Base-by-base conservation (phyloP, 2,113 vertebrate species). In the Mesitornis unicolor region DNA sequence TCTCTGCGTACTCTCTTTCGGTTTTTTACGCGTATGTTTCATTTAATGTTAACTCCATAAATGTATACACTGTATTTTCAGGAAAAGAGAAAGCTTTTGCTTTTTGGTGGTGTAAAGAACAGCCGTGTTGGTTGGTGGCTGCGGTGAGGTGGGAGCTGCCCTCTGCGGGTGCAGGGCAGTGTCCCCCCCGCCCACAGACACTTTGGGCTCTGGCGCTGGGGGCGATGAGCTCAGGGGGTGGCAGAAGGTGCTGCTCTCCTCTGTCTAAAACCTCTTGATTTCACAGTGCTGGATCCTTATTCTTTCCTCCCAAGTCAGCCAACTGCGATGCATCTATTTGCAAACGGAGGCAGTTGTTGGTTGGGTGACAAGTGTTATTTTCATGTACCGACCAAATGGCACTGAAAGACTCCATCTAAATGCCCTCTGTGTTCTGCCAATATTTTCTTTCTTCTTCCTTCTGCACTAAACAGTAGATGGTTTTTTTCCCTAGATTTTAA, bases 91-190 rank as follows among this genome's bases (percentile, higher is more conserved):
- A n/a, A n/a, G n/a, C n/a, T 68, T n/a, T 20, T 50, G 48, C 47
- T 63, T 59, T 35, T 11, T 22, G 57, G 19, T n/a, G 16, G 22
- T 14, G 61, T 36, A 14, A 68, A 50, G 83, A 17, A 47, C 19
- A 15, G 70, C n/a, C 1, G 1, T 45, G 36, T 25, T 19, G 29
- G 73, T 16, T 65, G 54, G 9, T 56, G 45, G 8, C 22, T 48
- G 45, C 63, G 53, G 38, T 78, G 47, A 26, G 69, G 14, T 5
- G 4, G 25, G 43, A 78, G 36, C 78, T 94, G 48, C 40, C 14
- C 6, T 35, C 35, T 0, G 0, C 29, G 35, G 43, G 21, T 42
- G 21, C 73, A 13, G 16, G 25, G 48, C 10, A 57, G 25, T 2
- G n/a, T 69, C 22, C 33, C 31, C 12, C 24, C 42, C 29, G 28